Base-by-base conservation (phyloP, 1,140 invertebrate genomes). In the Brachionus sp. region DNA sequence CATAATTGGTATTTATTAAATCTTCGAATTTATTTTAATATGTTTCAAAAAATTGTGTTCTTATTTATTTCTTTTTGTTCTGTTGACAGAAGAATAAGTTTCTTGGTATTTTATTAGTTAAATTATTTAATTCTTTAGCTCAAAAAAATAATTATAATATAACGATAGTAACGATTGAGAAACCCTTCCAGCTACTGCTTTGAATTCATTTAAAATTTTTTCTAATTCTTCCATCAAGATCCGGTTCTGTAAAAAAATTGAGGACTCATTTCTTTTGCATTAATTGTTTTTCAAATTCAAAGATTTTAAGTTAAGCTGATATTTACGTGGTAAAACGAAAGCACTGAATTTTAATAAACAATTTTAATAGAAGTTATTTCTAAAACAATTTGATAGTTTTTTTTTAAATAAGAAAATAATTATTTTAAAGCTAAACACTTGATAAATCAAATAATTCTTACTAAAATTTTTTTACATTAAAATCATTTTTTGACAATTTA, bases 131-230 rank as follows among this genome's bases (percentile, higher is more conserved):
- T 37, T 39, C 37, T 70, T 39, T 70, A 2, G 5, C 16, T 10
- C 3, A 39, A 16, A 37, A 33, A 16, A 39, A 37, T 37, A 42
- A 70, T 70, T 70, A 70, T 70, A 39, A 70, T 70, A 70, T 70
- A 37, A 70, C 66, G 66, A 70, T 70, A 70, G 66, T 39, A 70
- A 70, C 66, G 66, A 70, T 70, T 70, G 66, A 39, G 19, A 70
- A 70, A 39, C n/a, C 66, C 66, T 70, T 70, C n/a, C 23, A 70
- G 66, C 66, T 39, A 39, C 9, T 70, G 33, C 23, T 70, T 70
- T n/a, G 37, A 70, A 39, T 70, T 33, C 3, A 66, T 33, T 35
- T 70, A 19, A 10, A n/a, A 39, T 70, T 70, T 70, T 70, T 68
- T 68, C 29, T 68, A 33, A 29, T 37, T 68, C 12, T 70, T 39